phyloP scores from a whole-genome alignment of 2,888 invertebrate genomes.

The Halictus quadricinctus region DNA sequence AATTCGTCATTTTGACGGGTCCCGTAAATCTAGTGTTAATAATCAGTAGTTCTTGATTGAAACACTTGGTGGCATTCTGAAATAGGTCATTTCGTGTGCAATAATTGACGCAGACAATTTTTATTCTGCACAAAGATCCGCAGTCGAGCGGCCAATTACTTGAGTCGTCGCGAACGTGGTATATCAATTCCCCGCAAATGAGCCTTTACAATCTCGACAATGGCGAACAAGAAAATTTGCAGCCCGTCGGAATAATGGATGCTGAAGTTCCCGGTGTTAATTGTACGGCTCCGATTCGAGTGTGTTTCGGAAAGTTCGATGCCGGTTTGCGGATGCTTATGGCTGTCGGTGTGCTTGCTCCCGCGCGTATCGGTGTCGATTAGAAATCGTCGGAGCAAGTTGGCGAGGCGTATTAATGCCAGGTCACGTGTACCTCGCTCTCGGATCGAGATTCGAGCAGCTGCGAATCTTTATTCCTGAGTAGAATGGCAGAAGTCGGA shows the following conservation, averaged over 20 bases:
- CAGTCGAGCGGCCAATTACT: not conserved
- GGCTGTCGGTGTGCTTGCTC: not conserved
- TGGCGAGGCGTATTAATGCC: not conserved
- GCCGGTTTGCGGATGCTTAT: not conserved
- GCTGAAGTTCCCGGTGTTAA: not conserved
- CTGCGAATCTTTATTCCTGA: conserved; percentile 16
- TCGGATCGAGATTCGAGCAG: not conserved
- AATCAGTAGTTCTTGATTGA: not conserved
- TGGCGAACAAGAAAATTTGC: not conserved
- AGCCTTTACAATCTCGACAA: not conserved
- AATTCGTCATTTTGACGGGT: too few species aligned
- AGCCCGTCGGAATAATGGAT: not conserved
- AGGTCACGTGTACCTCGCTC: not conserved
- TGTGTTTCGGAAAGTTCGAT: not conserved
- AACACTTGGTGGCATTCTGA: not conserved
- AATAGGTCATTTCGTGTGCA: not conserved
- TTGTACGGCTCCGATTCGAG: not conserved
- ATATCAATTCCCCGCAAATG: not conserved
- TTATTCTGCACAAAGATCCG: not conserved
- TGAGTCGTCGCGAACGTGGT: too few species aligned
- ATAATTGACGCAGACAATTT: not conserved
- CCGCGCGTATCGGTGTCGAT: not conserved
- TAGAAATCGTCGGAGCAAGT: not conserved
- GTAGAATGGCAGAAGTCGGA: conserved; percentile 3
- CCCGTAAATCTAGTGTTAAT: too few species aligned